Evolutionary conservation across 2,888 invertebrate genomes (phyloP).

Genomic region (Lasioglossum leucozonium): DNA sequence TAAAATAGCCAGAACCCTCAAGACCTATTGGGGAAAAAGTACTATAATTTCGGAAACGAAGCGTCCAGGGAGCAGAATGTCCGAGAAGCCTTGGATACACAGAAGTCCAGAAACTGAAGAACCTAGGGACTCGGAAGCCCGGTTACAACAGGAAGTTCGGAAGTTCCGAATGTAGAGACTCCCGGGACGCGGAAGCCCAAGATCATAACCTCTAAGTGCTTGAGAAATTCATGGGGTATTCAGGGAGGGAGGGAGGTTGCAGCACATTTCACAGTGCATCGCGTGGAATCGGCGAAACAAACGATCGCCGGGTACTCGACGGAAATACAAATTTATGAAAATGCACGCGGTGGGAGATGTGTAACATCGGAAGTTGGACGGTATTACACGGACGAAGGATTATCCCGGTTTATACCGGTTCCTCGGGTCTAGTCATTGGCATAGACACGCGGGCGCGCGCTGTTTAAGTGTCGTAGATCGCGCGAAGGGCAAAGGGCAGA

Average conservation of each 20-base stretch:
- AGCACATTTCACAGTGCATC: neutral
- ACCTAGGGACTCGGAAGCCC: neutral
- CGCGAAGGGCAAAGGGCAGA: neutral
- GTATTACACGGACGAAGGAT: neutral
- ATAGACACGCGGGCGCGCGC: neutral
- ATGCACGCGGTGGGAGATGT: neutral
- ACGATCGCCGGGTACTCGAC: neutral
- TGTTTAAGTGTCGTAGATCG: neutral
- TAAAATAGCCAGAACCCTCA: too few species aligned
- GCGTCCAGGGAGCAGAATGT: neutral
- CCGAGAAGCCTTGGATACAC: neutral
- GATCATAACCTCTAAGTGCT: neutral
- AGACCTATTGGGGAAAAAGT: neutral
- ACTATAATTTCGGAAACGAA: neutral
- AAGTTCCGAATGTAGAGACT: neutral
- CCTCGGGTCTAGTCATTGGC: neutral
- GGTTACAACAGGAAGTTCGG: neutral
- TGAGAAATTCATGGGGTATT: neutral
- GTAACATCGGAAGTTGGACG: slow-evolving; percentile 1
- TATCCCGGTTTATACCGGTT: neutral
- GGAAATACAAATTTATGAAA: neutral
- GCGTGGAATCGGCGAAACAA: neutral
- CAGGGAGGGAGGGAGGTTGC: neutral
- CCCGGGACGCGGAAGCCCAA: neutral
- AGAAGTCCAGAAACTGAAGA: neutral